Base-by-base conservation (phyloP, 2,797 vertebrate species). In the Microchirus variegatus region DNA sequence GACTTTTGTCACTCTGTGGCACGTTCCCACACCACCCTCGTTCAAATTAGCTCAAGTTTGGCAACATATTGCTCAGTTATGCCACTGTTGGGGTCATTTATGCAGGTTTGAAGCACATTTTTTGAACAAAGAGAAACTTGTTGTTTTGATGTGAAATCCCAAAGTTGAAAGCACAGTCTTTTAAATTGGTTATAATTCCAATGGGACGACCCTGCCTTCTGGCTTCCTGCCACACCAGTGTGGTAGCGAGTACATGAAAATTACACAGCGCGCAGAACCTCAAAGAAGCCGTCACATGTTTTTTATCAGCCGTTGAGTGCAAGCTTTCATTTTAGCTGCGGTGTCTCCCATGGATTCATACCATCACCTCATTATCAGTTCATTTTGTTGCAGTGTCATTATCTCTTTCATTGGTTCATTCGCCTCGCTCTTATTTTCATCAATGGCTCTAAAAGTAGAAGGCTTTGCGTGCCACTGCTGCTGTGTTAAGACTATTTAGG, bases 261-360 rank as follows among this genome's bases (percentile, higher is more conserved):
- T 73, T 52, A 54, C 58, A 61, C 41, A 65, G 56, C 51, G 45
- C 19, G 6, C 31, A 44, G 59, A 19, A 40, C 59, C 69, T 81
- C 63, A 71, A 81, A 80, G 68, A 59, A 16, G 42, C 59, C 12
- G 42, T 82, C 83, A 84, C 78, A 80, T 88, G 84, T 76, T 85
- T 80, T 75, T 59, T 62, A 77, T 84, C 67, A 69, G 37, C 51
- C 53, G 38, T 60, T 66, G 54, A 81, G 38, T 59, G 7, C 52
- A 65, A 9, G 38, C 63, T 81, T 82, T 54, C 41, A 15, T 31
- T 50, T 73, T 41, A 31, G 15, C 60, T 57, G 11, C 15, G n/a
- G 44, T 12, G 2, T 41, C 48, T 46, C 22, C 15, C 45, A 11
- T 50, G 22, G 22, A 53, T 17, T 31, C 22, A 8, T 59, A 48